Base-by-base conservation (phyloP, 2,113 vertebrate genomes). In the Otolemur garnettii region DNA sequence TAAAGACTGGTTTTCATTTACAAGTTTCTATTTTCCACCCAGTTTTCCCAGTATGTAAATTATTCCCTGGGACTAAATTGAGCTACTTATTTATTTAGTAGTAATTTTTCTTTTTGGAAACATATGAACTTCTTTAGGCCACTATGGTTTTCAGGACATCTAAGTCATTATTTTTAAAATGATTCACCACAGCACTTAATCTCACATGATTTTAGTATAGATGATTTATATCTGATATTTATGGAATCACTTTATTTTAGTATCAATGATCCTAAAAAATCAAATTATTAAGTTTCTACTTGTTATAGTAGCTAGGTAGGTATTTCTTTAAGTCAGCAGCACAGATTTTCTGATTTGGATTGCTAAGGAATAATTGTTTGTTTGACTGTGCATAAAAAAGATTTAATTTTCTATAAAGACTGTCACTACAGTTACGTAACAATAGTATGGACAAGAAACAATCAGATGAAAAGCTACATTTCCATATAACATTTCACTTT, bases 1-100 rank as follows among this genome's bases (percentile, higher is more conserved):
- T 91, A 84, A 97, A 97, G 42, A 7, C 78, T 71, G 50, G 38
- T 77, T 98, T 98, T 98, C 90, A 97, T 96, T 97, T 97, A 85
- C 15, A 95, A 94, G 80, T 95, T 98, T 97, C 98, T 74, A 96
- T 97, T 96, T 97, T 97, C 93, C 98, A 14, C 2, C 79, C 45
- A 92, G 0, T 50, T 87, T 94, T 97, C 53, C 30, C 9, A 69
- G 35, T 87, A 10, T 14, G 45, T 84, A 92, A 96, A 94, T 93
- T 94, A 72, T 55, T 96, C 71, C 50, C 60, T 74, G 3, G 7
- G 28, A 91, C 4, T 66, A 95, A 55, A 91, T 42, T 81, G 53
- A 78, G 38, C 0, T 38, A 35, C 72, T 93, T 13, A 0, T 35
- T 85, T 57, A 19, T 72, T 69, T 66, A 64, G 9, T 62, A 62